Conservation (phyloP, 2,888 invertebrate species). For the Ptilodon capucinus region DNA sequence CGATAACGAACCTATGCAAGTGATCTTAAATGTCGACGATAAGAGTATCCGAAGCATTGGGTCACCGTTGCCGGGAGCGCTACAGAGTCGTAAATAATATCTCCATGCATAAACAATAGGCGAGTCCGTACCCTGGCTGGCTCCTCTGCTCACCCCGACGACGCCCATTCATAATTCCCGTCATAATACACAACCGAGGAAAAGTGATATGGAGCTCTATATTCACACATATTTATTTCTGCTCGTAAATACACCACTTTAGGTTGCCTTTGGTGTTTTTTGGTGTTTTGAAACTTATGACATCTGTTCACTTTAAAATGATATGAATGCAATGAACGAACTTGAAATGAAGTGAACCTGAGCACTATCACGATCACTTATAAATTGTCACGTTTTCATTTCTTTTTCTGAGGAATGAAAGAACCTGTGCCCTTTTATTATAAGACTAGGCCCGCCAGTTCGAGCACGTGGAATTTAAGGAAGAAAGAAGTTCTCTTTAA, state of each 20-base stretch:
- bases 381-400: too few relatives aligned
- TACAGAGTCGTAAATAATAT: conserved; percentile 65
- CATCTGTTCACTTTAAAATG: too few relatives aligned
- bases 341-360: too few relatives aligned
- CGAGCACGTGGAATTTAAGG: too few relatives aligned
- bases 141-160: conserved; percentile 43
- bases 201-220: conserved; percentile 34
- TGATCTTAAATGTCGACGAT: not conserved
- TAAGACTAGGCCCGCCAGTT: too few relatives aligned
- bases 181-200: conserved; percentile 39
- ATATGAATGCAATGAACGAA: too few relatives aligned
- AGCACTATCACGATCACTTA: too few relatives aligned
- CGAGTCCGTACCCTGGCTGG: conserved; percentile 45
- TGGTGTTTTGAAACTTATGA: too few relatives aligned
- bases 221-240: conserved; percentile 17
- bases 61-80: conserved; percentile 23
- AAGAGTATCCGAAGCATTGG: not conserved
- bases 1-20: not conserved
- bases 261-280: too few relatives aligned
- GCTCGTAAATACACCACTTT: not conserved
- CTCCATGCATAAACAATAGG: conserved; percentile 73
- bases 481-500: too few relatives aligned
- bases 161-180: conserved; percentile 49
- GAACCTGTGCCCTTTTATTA: too few relatives aligned
- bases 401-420: too few relatives aligned